These are phyloP conservation scores for Ondatra zibethicus DNA, from an alignment of 2,113 vertebrate genomes.

Conservation along the genomic window DNA sequence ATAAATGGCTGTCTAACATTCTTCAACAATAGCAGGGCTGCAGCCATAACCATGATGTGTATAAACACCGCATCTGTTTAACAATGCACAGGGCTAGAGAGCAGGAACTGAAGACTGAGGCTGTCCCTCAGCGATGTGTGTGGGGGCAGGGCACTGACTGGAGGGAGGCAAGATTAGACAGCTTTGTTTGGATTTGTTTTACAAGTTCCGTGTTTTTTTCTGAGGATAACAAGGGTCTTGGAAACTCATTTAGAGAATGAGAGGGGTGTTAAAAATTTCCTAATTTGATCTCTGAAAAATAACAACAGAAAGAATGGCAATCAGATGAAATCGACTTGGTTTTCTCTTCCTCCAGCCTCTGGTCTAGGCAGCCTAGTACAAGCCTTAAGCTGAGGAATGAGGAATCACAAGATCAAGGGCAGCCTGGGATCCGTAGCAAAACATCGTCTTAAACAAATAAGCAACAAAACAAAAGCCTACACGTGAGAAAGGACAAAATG, in stretches of 20 bases:
- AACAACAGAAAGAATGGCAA: slow-evolving; percentile 83
- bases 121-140: slow-evolving; percentile 65
- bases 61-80: slow-evolving; percentile 85
- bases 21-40: slow-evolving; percentile 84
- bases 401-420: not conserved
- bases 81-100: slow-evolving; percentile 85
- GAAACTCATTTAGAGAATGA: slow-evolving; percentile 83
- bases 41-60: slow-evolving; percentile 81
- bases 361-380: not conserved
- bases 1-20: slow-evolving; percentile 86
- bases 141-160: not conserved
- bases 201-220: slow-evolving; percentile 78
- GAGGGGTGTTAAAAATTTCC: slow-evolving; percentile 88
- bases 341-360: not conserved
- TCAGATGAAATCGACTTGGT: slow-evolving; percentile 81
- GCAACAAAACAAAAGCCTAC: no score
- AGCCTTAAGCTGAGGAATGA: not conserved
- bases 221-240: slow-evolving; percentile 83
- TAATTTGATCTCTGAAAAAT: slow-evolving; percentile 87
- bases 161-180: slow-evolving; percentile 51
- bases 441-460: not conserved
- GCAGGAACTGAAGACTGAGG: slow-evolving; percentile 83
- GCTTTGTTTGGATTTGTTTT: slow-evolving; percentile 40
- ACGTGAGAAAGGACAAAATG: not conserved
- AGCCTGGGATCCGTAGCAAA: not conserved